These are phyloP conservation scores for Scrobipalpa costella DNA, from an alignment of 2,888 invertebrate species.

Conservation along the genomic window DNA sequence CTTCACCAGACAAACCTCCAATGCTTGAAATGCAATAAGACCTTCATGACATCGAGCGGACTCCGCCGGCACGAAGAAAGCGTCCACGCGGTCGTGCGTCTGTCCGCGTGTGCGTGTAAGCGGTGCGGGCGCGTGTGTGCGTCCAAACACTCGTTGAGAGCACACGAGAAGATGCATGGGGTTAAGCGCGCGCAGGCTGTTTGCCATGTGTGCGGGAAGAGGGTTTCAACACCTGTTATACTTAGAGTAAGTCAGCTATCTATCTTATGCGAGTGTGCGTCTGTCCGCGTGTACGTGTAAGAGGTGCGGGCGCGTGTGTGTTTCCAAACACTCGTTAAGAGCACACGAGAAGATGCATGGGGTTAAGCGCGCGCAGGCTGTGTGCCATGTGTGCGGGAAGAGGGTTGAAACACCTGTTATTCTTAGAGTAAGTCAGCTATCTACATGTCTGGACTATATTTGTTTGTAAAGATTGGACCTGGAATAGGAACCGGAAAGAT, in stretches of 20 bases:
- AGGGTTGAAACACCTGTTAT: conserved; percentile 53
- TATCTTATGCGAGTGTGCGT: conserved; percentile 45
- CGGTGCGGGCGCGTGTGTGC: conserved; percentile 67
- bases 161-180: conserved; percentile 59
- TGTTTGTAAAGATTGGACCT: too few relatives aligned
- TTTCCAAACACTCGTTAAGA: conserved; percentile 56
- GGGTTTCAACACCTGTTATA: conserved; percentile 52
- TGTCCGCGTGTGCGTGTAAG: conserved; percentile 56
- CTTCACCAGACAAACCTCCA: conserved; percentile 47
- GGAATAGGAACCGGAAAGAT: too few relatives aligned
- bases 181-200: conserved; percentile 52
- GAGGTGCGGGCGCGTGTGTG: conserved; percentile 65
- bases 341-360: conserved; percentile 60
- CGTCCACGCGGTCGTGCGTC: conserved; percentile 54
- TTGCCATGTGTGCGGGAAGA: conserved; percentile 70
- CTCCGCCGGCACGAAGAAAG: conserved; percentile 59
- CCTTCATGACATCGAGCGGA: conserved; percentile 64
- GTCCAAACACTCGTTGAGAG: conserved; percentile 56
- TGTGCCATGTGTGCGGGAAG: conserved; percentile 72
- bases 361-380: conserved; percentile 48
- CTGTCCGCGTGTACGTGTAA: conserved; percentile 57
- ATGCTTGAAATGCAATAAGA: conserved; percentile 63
- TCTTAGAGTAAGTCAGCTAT: conserved; percentile 49
- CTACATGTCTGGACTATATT: too few relatives aligned
- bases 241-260: conserved; percentile 49